Conservation (phyloP, 2,888 invertebrate species). For the Empis livida region DNA sequence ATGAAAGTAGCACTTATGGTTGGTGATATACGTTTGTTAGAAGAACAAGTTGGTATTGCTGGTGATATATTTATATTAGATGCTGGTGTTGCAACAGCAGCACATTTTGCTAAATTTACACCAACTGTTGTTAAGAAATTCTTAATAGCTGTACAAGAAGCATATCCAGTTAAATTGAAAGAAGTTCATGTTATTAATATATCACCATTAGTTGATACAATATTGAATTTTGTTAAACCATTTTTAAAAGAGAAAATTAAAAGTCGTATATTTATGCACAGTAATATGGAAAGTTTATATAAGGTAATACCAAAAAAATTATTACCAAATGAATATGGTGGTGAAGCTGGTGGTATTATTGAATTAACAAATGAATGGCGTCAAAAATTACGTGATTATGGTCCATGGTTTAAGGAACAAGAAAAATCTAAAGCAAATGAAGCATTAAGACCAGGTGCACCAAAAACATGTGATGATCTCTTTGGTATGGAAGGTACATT, state of each 20-base stretch:
- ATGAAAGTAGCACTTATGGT: constrained; percentile 77
- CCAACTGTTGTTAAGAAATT: constrained; percentile 73
- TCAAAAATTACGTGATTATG: constrained; percentile 61
- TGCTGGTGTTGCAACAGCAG: constrained; percentile 62
- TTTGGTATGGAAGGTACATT: constrained; percentile 86
- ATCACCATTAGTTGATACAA: constrained; percentile 71
- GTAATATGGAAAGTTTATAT: constrained; percentile 58
- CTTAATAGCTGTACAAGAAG: constrained; percentile 74
- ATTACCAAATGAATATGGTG: constrained; percentile 72
- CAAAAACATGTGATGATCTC: constrained; percentile 72
- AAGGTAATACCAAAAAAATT: constrained; percentile 67
- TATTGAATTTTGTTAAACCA: constrained; percentile 73
- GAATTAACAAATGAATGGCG: constrained; percentile 67
- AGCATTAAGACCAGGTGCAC: constrained; percentile 66
- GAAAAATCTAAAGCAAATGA: constrained; percentile 68
- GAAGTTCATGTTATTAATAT: constrained; percentile 77
- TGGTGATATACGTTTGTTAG: constrained; percentile 64
- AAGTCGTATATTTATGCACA: constrained; percentile 68
- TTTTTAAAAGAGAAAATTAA: constrained; percentile 79
- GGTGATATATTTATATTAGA: constrained; percentile 75
- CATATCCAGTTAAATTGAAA: constrained; percentile 77
- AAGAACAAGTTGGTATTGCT: constrained; percentile 68
- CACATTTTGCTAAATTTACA: constrained; percentile 74
- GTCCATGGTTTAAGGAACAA: constrained; percentile 69
- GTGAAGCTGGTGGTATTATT: constrained; percentile 57